Percentiles rank a stretch among this genome's conserved stretches.
Conservation (phyloP, 1,140 invertebrate species). For the Zaprionus tsacasi region DNA sequence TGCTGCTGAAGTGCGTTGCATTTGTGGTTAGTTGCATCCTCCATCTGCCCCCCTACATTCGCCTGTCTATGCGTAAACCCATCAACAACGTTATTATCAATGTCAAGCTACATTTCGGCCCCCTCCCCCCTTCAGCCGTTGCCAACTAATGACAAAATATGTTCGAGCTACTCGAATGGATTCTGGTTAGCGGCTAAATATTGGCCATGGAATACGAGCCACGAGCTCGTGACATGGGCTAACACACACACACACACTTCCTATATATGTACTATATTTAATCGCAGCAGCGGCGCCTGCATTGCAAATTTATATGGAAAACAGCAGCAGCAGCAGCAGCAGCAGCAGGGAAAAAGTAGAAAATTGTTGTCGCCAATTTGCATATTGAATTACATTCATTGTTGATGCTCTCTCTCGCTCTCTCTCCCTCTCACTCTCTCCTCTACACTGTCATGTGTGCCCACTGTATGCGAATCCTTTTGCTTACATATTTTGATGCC, state of each 20-base stretch:
- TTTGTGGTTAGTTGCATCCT: constrained; percentile 1
- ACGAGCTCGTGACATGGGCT: not conserved
- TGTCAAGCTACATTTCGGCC: constrained; percentile 31
- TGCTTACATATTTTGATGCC: constrained; percentile 55
- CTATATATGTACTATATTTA: not conserved
- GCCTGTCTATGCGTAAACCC: not conserved
- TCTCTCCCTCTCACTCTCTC: not conserved
- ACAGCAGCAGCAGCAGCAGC: constrained; percentile 14
- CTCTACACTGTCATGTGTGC: constrained; percentile 27
- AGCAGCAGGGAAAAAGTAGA: constrained; percentile 58
- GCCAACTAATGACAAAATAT: constrained; percentile 52
- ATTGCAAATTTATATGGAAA: constrained; percentile 31
- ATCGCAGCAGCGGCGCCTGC: not conserved
- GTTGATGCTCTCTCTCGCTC: constrained; percentile 60
- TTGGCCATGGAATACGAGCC: constrained; percentile 41
- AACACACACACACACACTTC: not conserved
- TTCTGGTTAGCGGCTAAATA: constrained; percentile 65
- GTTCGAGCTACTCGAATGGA: constrained; percentile 43
- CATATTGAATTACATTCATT: constrained; percentile 81
- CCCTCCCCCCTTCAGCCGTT: not conserved
- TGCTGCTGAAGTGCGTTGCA: constrained; percentile 3
- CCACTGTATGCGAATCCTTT: constrained; percentile 4
- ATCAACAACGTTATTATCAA: constrained; percentile 49
- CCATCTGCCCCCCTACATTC: not conserved
- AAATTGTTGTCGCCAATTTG: constrained; percentile 72